Percentiles rank a stretch among this genome's conserved stretches.
phyloP scores from a whole-genome alignment of 2,797 vertebrate genomes.

The Pelodytes ibericus region DNA sequence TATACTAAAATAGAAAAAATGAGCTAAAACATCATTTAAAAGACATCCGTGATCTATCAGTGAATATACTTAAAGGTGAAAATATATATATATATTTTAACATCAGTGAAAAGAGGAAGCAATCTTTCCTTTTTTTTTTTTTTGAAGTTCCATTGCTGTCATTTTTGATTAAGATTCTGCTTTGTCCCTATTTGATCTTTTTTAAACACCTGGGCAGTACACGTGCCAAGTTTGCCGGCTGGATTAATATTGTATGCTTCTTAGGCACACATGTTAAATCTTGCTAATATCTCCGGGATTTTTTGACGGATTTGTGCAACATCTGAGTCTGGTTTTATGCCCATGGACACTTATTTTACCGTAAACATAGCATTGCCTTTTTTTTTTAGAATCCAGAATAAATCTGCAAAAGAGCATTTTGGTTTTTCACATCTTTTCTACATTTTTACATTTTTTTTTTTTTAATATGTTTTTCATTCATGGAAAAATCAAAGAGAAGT shows the following conservation, averaged over 20 bases:
- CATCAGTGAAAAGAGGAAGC: conserved; percentile 52
- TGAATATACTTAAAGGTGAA: no score
- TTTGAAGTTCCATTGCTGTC: conserved; percentile 50
- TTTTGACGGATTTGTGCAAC: conserved; percentile 29
- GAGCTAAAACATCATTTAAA: conserved; percentile 11
- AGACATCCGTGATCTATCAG: neutral
- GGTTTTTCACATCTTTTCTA: conserved; percentile 16
- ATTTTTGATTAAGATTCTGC: conserved; percentile 56
- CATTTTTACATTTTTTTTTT: no score
- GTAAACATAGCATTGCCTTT: conserved; percentile 38
- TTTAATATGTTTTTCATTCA: conserved; percentile 19
- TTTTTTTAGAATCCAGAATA: conserved; percentile 30
- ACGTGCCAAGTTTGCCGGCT: conserved; percentile 31
- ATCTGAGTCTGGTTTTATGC: conserved; percentile 35
- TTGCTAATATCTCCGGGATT: conserved; percentile 32
- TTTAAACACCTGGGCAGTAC: conserved; percentile 42
- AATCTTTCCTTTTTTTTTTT: conserved; percentile 20
- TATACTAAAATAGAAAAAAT: no score
- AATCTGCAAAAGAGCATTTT: conserved; percentile 29
- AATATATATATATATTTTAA: neutral
- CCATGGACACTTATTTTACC: conserved; percentile 27
- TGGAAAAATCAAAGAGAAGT: neutral
- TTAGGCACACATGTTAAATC: conserved; percentile 41
- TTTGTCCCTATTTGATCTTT: conserved; percentile 46
- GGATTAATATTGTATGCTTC: conserved; percentile 41